Conservation (phyloP, 2,797 vertebrate genomes). For the Sarcophilus harrisii region DNA sequence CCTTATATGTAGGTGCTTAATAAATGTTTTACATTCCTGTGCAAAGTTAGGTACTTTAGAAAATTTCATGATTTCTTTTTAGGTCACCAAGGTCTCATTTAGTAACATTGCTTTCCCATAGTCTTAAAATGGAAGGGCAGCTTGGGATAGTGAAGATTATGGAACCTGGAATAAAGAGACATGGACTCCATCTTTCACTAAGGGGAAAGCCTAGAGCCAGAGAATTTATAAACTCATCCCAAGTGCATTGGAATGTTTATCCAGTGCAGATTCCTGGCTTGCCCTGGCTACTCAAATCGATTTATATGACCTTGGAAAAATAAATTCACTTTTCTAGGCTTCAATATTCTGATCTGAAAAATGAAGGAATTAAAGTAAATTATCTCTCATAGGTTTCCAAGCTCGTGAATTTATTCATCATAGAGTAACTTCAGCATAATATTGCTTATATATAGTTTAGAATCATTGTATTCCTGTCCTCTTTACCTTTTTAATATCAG, state of each 20-base stretch:
- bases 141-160: neutral
- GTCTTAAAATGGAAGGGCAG: neutral
- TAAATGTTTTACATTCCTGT: neutral
- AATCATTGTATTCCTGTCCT: neutral
- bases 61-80: neutral
- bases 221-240: neutral
- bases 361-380: neutral
- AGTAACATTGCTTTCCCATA: neutral
- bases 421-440: neutral
- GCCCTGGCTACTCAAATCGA: neutral
- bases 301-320: neutral
- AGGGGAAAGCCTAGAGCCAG: neutral
- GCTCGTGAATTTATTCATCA: neutral
- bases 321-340: neutral
- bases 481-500: neutral
- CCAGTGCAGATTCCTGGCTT: constrained; percentile 4
- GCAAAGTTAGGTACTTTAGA: neutral
- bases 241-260: neutral
- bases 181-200: neutral
- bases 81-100: neutral
- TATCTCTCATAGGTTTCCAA: constrained; percentile 5
- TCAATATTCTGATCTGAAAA: constrained; percentile 40
- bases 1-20: neutral
- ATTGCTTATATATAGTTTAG: neutral
- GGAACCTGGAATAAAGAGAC: neutral